A percentile compares a stretch with the other conserved stretches of the same genome.
Conservation (phyloP, 2,113 vertebrate genomes). For the Phrynosoma platyrhinos region DNA sequence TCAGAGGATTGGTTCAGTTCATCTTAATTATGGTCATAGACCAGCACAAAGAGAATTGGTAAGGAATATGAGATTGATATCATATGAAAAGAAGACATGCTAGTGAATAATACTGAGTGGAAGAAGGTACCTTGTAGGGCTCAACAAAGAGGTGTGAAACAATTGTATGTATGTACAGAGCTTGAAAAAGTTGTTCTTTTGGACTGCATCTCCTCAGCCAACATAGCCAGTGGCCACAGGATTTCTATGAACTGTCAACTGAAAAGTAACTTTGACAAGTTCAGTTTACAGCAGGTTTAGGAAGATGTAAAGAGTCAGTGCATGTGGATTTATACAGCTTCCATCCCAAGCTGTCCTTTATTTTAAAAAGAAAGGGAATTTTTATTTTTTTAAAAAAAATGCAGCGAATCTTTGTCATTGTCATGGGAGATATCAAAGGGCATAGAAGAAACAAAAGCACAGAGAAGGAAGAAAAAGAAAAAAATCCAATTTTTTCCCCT, state of each 20-base stretch:
- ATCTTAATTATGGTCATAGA: too few relatives aligned
- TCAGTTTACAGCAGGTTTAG: too few relatives aligned
- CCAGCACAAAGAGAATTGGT: not conserved
- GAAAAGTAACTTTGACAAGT: not conserved
- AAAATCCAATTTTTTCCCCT: fast-evolving
- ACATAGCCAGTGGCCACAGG: too few relatives aligned
- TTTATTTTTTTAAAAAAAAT: too few relatives aligned
- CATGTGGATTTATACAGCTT: too few relatives aligned
- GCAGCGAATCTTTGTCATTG: too few relatives aligned
- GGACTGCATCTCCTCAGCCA: too few relatives aligned
- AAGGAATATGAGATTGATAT: not conserved
- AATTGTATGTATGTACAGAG: not conserved
- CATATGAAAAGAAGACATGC: not conserved
- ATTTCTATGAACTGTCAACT: too few relatives aligned
- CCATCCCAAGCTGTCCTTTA: too few relatives aligned
- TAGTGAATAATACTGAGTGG: not conserved
- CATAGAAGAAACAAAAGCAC: not conserved
- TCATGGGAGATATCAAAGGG: too few relatives aligned
- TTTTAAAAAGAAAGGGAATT: too few relatives aligned
- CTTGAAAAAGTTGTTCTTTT: too few relatives aligned
- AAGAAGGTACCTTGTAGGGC: not conserved
- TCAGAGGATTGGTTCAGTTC: not conserved
- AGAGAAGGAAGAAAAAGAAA: not conserved
- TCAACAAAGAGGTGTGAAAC: not conserved
- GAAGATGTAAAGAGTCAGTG: not conserved